phyloP scores from a whole-genome alignment of 2,113 vertebrate species.

The Canis aureus region DNA sequence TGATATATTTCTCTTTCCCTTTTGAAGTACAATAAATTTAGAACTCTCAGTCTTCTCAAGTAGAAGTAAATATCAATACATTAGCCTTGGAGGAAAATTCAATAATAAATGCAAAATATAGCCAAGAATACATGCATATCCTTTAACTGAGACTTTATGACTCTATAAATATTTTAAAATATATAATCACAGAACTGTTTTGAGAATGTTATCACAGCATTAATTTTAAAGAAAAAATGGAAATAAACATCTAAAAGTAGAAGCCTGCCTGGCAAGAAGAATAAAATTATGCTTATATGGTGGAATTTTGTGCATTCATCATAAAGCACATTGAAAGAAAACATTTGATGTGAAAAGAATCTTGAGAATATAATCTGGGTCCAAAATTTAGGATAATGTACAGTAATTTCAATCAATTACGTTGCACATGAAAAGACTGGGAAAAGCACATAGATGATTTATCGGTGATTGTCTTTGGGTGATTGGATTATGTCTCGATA shows the following conservation, averaged over 20 bases:
- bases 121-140: neutral
- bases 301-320: neutral
- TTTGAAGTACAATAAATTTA: neutral
- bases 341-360: constrained; percentile 8
- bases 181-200: neutral
- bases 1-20: neutral
- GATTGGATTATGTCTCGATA: neutral
- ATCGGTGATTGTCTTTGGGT: neutral
- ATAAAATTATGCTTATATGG: neutral
- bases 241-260: neutral
- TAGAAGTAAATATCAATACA: neutral
- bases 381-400: neutral
- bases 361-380: neutral
- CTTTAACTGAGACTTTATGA: neutral
- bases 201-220: neutral
- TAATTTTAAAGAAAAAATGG: neutral
- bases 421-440: neutral
- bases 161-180: neutral
- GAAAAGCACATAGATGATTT: neutral
- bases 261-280: neutral
- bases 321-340: neutral
- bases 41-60: neutral
- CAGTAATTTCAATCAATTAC: neutral
- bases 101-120: neutral
- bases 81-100: neutral